phyloP scores from a whole-genome alignment of 2,888 invertebrate species.

The Macrosiphum euphorbiae region DNA sequence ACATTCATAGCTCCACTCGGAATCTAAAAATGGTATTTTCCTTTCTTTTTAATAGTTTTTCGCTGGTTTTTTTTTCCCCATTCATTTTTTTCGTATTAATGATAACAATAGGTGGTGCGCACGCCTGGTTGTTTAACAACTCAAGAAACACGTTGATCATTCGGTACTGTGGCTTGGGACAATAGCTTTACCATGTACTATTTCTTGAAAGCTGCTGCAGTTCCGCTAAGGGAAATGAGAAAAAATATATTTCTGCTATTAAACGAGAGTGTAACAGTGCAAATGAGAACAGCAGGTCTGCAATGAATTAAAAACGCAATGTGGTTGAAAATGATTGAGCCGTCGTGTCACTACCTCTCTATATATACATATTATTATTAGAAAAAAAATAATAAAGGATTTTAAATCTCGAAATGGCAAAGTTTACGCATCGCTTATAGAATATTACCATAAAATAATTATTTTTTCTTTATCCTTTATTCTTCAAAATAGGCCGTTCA shows the following conservation, averaged over 20 bases:
- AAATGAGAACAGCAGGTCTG: slow-evolving; percentile 30
- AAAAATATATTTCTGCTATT: slow-evolving; percentile 17
- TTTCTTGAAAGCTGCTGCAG: slow-evolving; percentile 35
- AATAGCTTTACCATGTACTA: slow-evolving; percentile 34
- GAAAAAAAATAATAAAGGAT: not conserved
- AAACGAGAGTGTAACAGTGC: slow-evolving; percentile 19
- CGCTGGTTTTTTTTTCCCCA: not conserved
- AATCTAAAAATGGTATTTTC: not conserved
- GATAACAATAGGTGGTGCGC: not conserved
- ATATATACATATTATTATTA: not conserved
- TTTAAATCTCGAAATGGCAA: slow-evolving; percentile 29
- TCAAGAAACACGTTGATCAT: slow-evolving; percentile 50
- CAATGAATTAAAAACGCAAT: slow-evolving; percentile 32
- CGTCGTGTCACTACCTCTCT: not conserved
- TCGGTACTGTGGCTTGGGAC: slow-evolving; percentile 41
- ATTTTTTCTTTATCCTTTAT: not conserved
- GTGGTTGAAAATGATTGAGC: slow-evolving; percentile 43
- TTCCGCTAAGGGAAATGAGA: not conserved
- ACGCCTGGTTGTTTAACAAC: slow-evolving; percentile 24
- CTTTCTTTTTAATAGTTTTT: not conserved
- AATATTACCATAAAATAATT: slow-evolving; percentile 37
- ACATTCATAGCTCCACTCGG: not conserved
- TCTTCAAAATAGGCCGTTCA: slow-evolving; percentile 9
- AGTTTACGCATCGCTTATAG: slow-evolving; percentile 30
- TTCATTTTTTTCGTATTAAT: slow-evolving; percentile 13